Conservation (phyloP, 1,140 invertebrate genomes). For the Chymomyza costata region DNA sequence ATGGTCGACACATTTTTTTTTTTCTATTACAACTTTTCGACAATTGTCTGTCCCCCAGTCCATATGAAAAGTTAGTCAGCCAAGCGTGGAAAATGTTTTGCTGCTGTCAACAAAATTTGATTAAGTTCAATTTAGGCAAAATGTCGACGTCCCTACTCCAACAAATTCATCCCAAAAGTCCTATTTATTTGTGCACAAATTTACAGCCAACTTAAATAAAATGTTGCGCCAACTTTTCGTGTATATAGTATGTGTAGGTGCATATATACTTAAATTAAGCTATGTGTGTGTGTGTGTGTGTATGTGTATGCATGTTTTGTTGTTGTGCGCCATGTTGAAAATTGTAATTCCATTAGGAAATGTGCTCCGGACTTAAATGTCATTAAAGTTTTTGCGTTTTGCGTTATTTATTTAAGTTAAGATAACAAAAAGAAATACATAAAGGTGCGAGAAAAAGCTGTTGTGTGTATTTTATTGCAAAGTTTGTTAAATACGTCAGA, state of each 20-base stretch:
- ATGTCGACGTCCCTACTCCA: slow-evolving; percentile 33
- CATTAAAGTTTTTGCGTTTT: slow-evolving; percentile 50
- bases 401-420: slow-evolving; percentile 28
- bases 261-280: slow-evolving; percentile 21
- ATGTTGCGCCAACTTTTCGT: slow-evolving; percentile 31
- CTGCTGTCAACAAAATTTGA: slow-evolving; percentile 36
- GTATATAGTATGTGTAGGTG: no score
- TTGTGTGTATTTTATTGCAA: no score
- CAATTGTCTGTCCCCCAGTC: no score
- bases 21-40: no score
- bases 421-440: not conserved
- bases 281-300: slow-evolving; percentile 14
- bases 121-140: slow-evolving; percentile 67
- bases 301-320: not conserved
- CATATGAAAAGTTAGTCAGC: no score
- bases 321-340: slow-evolving; percentile 17
- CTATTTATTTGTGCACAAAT: slow-evolving; percentile 60
- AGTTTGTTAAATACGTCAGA: no score
- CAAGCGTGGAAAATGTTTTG: slow-evolving; percentile 50
- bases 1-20: no score
- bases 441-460: no score
- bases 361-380: slow-evolving; percentile 61
- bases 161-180: slow-evolving; percentile 11
- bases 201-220: slow-evolving; percentile 59
- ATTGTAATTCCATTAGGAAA: slow-evolving; percentile 70